Evolutionary conservation across 1,140 invertebrate genomes (phyloP).

Genomic region (Scaptodrosophila lebanonensis): DNA sequence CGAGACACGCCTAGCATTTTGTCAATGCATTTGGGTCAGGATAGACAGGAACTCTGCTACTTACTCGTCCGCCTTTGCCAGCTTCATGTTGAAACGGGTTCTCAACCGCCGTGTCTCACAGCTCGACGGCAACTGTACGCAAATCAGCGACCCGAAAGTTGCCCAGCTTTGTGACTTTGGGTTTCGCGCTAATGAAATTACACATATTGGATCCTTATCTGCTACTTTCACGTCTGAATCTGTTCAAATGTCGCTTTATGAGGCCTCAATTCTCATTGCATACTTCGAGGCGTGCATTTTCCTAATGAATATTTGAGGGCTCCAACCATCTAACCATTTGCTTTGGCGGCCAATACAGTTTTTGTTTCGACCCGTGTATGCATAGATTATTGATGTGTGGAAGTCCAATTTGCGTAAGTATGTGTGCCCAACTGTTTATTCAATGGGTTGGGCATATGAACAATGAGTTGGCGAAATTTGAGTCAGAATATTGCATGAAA

Average conservation of each 20-base stretch:
- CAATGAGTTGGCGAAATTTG: slow-evolving; percentile 50
- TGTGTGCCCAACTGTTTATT: slow-evolving; percentile 23
- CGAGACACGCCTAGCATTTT: slow-evolving; percentile 19
- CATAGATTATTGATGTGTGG: too few species aligned
- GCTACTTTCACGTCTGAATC: slow-evolving; percentile 4
- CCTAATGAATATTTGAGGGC: slow-evolving; percentile 37
- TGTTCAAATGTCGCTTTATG: neutral
- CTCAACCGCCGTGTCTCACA: slow-evolving; percentile 16
- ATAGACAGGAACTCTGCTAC: slow-evolving; percentile 6
- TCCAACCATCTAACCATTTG: too few species aligned
- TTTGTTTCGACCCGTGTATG: too few species aligned
- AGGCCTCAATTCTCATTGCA: slow-evolving; percentile 18
- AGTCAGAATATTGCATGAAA: too few species aligned
- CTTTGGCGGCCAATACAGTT: too few species aligned
- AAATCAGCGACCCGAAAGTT: neutral
- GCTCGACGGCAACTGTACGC: slow-evolving; percentile 20
- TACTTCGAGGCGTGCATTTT: slow-evolving; percentile 17
- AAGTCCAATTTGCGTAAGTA: too few species aligned
- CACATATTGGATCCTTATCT: slow-evolving; percentile 20
- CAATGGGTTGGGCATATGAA: neutral
- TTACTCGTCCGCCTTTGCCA: slow-evolving; percentile 31
- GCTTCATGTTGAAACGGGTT: slow-evolving; percentile 11
- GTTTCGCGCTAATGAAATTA: slow-evolving; percentile 40
- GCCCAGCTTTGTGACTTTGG: too few species aligned
- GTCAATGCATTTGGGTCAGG: too few species aligned